These are phyloP conservation scores for Alloscopus bannaensis DNA, from an alignment of 2,888 invertebrate genomes.

Conservation along the genomic window DNA sequence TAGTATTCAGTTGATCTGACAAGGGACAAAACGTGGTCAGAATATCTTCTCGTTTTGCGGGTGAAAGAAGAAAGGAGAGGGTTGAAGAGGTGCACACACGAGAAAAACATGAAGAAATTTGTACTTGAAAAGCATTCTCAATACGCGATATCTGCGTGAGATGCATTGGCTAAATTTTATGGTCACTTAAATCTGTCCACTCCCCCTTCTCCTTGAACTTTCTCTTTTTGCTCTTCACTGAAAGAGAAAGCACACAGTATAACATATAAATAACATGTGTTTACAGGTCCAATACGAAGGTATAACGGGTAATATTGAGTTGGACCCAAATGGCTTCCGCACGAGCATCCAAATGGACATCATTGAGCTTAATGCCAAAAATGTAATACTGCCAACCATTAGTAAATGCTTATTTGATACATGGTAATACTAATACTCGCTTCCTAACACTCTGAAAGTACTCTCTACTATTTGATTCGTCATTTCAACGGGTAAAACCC, in stretches of 20 bases:
- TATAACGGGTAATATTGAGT: constrained; percentile 93
- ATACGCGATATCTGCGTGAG: too few species aligned
- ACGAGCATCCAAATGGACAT: constrained; percentile 94
- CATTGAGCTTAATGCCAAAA: constrained; percentile 88
- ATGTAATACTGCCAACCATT: too few species aligned
- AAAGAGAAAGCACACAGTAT: too few species aligned
- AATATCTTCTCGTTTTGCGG: constrained; percentile 18
- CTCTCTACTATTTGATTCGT: too few species aligned
- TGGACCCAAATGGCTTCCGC: constrained; percentile 91
- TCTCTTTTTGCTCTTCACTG: too few species aligned
- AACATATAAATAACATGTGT: constrained; percentile 15
- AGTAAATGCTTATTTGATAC: too few species aligned
- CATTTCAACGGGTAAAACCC: too few species aligned
- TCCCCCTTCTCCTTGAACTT: constrained; percentile 5
- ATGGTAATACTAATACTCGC: too few species aligned
- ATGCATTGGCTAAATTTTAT: constrained; percentile 21
- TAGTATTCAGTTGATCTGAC: constrained; percentile 38
- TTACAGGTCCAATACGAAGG: constrained; percentile 92
- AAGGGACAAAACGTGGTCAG: constrained; percentile 41
- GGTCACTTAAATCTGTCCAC: constrained; percentile 37
- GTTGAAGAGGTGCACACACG: background rate
- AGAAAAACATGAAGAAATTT: too few species aligned
- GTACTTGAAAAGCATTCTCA: too few species aligned
- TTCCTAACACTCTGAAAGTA: too few species aligned
- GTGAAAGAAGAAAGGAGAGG: background rate